phyloP scores from a whole-genome alignment of 2,888 invertebrate genomes.

The Acleris cristana region DNA sequence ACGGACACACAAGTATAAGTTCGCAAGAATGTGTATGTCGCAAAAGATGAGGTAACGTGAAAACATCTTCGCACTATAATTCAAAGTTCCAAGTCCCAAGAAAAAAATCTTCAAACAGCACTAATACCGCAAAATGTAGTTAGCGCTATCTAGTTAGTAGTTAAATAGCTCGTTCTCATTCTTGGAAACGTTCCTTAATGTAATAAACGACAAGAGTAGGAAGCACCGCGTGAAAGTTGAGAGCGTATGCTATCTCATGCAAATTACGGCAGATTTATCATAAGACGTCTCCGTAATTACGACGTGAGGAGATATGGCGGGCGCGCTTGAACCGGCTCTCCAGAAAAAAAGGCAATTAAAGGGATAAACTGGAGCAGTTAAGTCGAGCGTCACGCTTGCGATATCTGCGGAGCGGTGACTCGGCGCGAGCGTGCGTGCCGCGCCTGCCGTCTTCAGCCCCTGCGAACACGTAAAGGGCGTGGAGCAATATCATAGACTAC shows the following conservation, averaged over 20 bases:
- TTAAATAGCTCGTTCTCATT: conserved; percentile 82
- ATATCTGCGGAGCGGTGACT: conserved; percentile 61
- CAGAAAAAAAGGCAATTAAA: conserved; percentile 84
- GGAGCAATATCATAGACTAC: conserved; percentile 83
- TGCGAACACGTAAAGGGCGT: conserved; percentile 81
- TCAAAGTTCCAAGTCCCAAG: conserved; percentile 10
- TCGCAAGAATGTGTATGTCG: neutral
- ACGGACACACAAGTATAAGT: conserved; percentile 4
- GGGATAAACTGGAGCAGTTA: conserved; percentile 81
- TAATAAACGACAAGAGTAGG: conserved; percentile 82
- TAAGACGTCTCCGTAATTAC: conserved; percentile 83
- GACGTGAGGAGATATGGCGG: conserved; percentile 83
- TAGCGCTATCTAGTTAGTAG: conserved; percentile 74
- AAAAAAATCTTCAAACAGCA: conserved; percentile 49
- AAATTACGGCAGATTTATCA: conserved; percentile 84
- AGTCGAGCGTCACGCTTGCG: conserved; percentile 74
- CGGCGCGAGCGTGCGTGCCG: conserved; percentile 59
- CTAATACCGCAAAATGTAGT: conserved; percentile 62
- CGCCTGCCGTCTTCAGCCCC: conserved; percentile 64
- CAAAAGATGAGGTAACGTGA: neutral
- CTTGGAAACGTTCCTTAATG: conserved; percentile 80
- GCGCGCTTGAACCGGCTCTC: conserved; percentile 76
- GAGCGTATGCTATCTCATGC: conserved; percentile 84
- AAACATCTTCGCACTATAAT: conserved; percentile 15
- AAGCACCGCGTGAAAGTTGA: conserved; percentile 82